phyloP scores from a whole-genome alignment of 2,888 invertebrate genomes.

The Noctua fimbriata region DNA sequence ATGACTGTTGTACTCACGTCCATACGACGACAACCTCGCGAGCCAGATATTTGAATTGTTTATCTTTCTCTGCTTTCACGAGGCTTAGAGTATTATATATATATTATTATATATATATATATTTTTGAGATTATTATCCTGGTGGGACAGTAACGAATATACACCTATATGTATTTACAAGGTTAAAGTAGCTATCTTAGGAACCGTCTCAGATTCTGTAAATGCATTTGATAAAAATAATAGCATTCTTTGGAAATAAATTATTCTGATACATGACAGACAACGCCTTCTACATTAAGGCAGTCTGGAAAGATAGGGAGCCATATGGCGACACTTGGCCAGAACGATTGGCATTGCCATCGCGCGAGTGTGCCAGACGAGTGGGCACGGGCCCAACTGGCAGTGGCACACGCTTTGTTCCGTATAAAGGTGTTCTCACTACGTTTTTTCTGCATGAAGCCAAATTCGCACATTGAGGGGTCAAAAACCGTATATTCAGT shows the following conservation, averaged over 20 bases:
- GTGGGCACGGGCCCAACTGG: slow-evolving; percentile 63
- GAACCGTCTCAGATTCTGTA: neutral
- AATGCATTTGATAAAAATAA: neutral
- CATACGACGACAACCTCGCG: too few relatives aligned
- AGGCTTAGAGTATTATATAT: neutral
- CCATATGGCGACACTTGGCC: slow-evolving; percentile 56
- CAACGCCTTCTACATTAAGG: neutral
- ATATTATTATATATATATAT: too few relatives aligned
- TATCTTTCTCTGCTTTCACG: too few relatives aligned
- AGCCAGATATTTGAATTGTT: too few relatives aligned
- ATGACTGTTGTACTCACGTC: too few relatives aligned
- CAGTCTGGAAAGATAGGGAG: slow-evolving; percentile 9
- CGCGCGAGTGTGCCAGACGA: slow-evolving; percentile 50
- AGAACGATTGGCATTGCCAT: slow-evolving; percentile 50
- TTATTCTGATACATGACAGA: neutral
- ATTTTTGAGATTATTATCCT: too few relatives aligned
- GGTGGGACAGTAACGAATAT: neutral
- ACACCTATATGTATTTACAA: neutral
- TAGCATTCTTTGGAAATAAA: neutral
- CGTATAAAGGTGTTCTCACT: slow-evolving; percentile 39
- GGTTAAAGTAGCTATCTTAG: neutral
- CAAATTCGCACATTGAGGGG: slow-evolving; percentile 41
- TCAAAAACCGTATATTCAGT: slow-evolving; percentile 10
- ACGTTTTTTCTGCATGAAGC: slow-evolving; percentile 20
- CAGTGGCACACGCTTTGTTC: slow-evolving; percentile 30